Base-by-base conservation (phyloP, 2,113 vertebrate genomes). In the Aptenodytes patagonicus region DNA sequence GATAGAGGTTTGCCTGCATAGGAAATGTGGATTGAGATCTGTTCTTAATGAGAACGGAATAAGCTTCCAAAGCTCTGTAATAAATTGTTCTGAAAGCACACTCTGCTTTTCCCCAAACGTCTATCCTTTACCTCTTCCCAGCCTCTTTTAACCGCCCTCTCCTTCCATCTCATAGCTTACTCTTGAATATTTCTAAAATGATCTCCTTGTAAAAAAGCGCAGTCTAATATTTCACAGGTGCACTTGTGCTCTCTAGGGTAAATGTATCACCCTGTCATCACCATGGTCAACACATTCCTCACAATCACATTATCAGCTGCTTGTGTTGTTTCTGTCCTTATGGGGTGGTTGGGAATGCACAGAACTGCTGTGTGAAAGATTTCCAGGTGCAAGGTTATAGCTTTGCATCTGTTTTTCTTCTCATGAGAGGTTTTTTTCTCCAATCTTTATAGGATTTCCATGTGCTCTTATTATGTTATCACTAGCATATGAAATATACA, bases 361-460 rank as follows among this genome's bases (percentile, higher is more conserved):
- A 70, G 85, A 95, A 94, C 89, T 94, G 91, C 89, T 14, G 64
- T 97, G 91, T 95, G 95, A 94, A 95, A 97, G 87, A 93, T 80
- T 89, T 96, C 94, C 97, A 98, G 96, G 96, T 97, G 96, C 96
- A 96, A 95, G 90, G 86, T 96, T 95, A 97, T 73, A 89, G 93
- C 89, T 95, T 79, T 77, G 81, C 96, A 96, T 97, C 95, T 97
- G 96, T 89, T 95, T 89, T 96, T 83, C 81, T 95, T 97, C 94
- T 93, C 94, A 95, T 44, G 79, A 90, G 88, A 85, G 52, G 14
- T 25, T 72, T 80, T 87, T 81, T 58, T 5, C 46, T 93, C 51
- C 86, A 83, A 52, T 94, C 66, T 89, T 96, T 95, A 87, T 49
- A 91, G 61, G 65, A 94, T 80, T 96, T 96, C 93, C 94, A 96